Base-by-base conservation (phyloP, 92 coral and sea anemone genomes). In the Isaurus tuberculatus region DNA sequence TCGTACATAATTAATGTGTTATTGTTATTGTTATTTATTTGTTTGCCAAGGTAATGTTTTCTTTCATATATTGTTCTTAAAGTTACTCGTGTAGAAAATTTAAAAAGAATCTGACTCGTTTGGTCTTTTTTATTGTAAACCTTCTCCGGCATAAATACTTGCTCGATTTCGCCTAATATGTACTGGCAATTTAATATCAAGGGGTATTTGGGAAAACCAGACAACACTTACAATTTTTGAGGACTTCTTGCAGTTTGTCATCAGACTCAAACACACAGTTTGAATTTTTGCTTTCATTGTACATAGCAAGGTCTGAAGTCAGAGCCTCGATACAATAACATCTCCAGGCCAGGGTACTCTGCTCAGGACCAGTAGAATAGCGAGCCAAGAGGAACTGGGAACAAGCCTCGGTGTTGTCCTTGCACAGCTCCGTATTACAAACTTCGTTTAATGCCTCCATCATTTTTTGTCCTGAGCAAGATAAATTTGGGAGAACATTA, bases 241-340 rank as follows among this genome's bases (percentile, higher is more conserved):
- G 49, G 55, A 75, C 16, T 55, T 13, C 68, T 32, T 57, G 1
- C 19, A 75, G 49, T 55, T 30, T n/a, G 10, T 16, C 36, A 0
- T 2, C 13, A 32, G 23, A 19, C n/a, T 42, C n/a, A 75, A 53
- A 51, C 49, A 75, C 68, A n/a, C 81, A 75, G 67, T 33, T 16
- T 32, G 68, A 75, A 2, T 37, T n/a, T 16, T 32, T 75, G 31
- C 49, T 55, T 34, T 75, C 67, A 26, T 75, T 34, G 68, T 75
- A 75, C 68, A 57, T 53, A 36, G 49, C 44, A 31, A 75, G 81
- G 37, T 75, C 81, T 8, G 81, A 30, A 8, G 81, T 75, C 42
- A 75, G 81, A 15, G 81, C 68, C 81, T 75, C 48, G 19, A 40
- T 33, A 53, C 81, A 75, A 32, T 75, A 75, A 26, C 81, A 75